Conservation (phyloP, 1,140 invertebrate genomes). For the Drosophila azteca region DNA sequence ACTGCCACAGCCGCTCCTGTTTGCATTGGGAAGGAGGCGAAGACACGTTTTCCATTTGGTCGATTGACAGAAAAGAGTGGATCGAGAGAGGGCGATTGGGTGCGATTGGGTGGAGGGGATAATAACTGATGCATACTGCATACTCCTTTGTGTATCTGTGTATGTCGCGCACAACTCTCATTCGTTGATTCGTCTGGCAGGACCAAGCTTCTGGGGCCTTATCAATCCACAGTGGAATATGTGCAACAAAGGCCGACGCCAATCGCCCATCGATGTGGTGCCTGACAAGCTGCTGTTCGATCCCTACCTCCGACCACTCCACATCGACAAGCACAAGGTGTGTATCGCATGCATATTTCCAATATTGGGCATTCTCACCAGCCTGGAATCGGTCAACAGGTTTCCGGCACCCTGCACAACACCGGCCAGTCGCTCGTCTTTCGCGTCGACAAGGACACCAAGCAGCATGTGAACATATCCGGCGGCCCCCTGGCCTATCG, state of each 20-base stretch:
- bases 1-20: slow-evolving; percentile 23
- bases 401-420: slow-evolving; percentile 93
- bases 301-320: slow-evolving; percentile 93
- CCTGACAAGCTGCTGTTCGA: slow-evolving; percentile 96
- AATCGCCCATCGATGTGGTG: slow-evolving; percentile 98
- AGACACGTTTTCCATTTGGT: slow-evolving; percentile 68
- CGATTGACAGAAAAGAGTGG: slow-evolving; percentile 57
- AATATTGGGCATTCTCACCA: background rate
- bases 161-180: slow-evolving; percentile 2
- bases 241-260: slow-evolving; percentile 95
- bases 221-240: slow-evolving; percentile 98
- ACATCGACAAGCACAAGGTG: slow-evolving; percentile 96
- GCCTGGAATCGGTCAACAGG: slow-evolving; percentile 85
- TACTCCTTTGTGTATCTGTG: slow-evolving; percentile 6
- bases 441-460: slow-evolving; percentile 93
- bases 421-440: slow-evolving; percentile 96
- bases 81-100: background rate
- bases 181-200: slow-evolving; percentile 85
- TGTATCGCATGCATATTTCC: too few relatives aligned
- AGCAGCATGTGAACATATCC: slow-evolving; percentile 95
- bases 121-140: slow-evolving; percentile 38
- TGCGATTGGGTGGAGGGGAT: background rate
- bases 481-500: slow-evolving; percentile 97
- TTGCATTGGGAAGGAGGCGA: slow-evolving; percentile 54
- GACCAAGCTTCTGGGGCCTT: slow-evolving; percentile 97